Base-by-base conservation (phyloP, 2,113 vertebrate species). In the Damaliscus lunatus region DNA sequence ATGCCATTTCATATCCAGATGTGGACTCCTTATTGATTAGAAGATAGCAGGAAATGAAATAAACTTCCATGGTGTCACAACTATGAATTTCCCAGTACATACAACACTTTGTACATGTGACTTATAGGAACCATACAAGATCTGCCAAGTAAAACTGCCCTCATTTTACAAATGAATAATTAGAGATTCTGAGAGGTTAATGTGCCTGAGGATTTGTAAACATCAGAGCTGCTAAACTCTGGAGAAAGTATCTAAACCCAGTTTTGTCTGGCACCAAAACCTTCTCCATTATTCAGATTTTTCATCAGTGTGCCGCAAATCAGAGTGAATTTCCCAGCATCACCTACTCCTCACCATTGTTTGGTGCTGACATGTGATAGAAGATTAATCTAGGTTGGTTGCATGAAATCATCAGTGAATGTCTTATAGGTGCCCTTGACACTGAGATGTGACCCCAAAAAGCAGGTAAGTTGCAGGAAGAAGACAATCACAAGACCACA, bases 31-130 rank as follows among this genome's bases (percentile, higher is more conserved):
- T 14, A 81, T 83, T 97, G 67, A 89, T 94, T 84, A 88, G 93
- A 74, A 90, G 77, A 85, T 10, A 94, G n/a, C 31, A 96, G n/a
- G 13, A 96, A 97, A 92, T 55, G 27, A 97, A 95, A 71, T 67
- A 87, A 93, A 60, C 14, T 48, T 59, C 88, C 88, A 82, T 67
- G 25, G 15, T 48, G 13, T 48, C 59, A 88, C 16, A 36, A 62
- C 40, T 60, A 67, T 88, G 31, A 55, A 62, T 91, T 55, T 74
- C 67, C n/a, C 67, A 74, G 19, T 13, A 40, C n/a, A 40, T 23
- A 74, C 19, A 23, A 14, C 6, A 83, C 50, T 84, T 90, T 64
- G 78, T 55, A 77, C 3, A 52, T 14, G 27, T 64, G 46, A 60
- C 59, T 86, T 33, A 25, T 5, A 82, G 40, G 67, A 95, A 80